Percentiles rank a stretch among this genome's conserved stretches.
Conservation (phyloP, 2,797 vertebrate genomes). For the Trematomus bernacchii region DNA sequence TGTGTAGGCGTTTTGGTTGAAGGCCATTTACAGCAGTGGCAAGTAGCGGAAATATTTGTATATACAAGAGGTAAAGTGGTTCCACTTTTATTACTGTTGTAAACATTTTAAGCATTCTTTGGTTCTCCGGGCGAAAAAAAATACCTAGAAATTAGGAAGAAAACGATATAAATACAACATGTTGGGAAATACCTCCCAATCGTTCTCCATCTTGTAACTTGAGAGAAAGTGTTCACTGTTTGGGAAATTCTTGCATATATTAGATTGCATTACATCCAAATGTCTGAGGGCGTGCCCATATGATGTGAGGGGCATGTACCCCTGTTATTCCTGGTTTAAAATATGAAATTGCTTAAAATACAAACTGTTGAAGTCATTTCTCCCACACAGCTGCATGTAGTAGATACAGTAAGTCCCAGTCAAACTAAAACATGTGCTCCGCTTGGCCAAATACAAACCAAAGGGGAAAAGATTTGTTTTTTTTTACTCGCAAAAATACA, state of each 20-base stretch:
- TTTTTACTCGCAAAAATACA: conserved; percentile 56
- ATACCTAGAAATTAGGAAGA: conserved; percentile 26
- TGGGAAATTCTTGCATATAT: conserved; percentile 24
- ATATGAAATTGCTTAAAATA: conserved; percentile 61
- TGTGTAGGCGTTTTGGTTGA: conserved; percentile 28
- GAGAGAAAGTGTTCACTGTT: conserved; percentile 25
- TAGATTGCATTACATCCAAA: conserved; percentile 46
- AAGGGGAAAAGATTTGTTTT: conserved; percentile 42
- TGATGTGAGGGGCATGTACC: conserved; percentile 26
- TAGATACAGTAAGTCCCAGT: conserved; percentile 71
- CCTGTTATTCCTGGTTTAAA: conserved; percentile 39
- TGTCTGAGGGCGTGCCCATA: conserved; percentile 27
- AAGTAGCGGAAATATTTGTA: conserved; percentile 74
- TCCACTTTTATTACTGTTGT: conserved; percentile 53
- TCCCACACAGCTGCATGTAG: conserved; percentile 73
- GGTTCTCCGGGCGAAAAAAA: conserved; percentile 5
- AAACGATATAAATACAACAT: conserved; percentile 34
- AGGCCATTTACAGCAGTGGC: conserved; percentile 56
- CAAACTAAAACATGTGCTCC: conserved; percentile 67
- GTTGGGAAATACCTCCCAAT: conserved; percentile 1
- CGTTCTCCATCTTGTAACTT: background rate
- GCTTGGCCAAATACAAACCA: conserved; percentile 60
- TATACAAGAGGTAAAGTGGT: conserved; percentile 61
- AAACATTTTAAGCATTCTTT: conserved; percentile 73
- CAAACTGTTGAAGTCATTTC: conserved; percentile 69